Conservation (phyloP, 2,113 vertebrate species). For the Cebus imitator region DNA sequence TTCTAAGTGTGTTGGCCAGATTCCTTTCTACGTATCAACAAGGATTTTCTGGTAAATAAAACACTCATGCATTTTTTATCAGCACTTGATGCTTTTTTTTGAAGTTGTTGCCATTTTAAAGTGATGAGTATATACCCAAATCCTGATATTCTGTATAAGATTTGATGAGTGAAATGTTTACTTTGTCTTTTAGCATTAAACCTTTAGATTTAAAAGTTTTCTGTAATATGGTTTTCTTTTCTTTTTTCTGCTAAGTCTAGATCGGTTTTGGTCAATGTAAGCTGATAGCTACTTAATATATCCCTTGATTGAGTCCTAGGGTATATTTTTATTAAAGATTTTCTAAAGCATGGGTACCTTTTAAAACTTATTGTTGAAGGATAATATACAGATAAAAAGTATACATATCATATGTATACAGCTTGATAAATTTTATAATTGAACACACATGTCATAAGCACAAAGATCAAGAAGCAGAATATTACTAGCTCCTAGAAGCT, state of each 20-base stretch:
- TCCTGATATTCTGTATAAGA: neutral
- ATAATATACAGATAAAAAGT: neutral
- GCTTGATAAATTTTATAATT: neutral
- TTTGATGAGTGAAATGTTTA: neutral
- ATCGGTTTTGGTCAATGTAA: neutral
- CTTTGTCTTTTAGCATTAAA: neutral
- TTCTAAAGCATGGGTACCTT: neutral
- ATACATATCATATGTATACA: neutral
- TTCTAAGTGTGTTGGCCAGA: neutral
- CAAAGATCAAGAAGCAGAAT: neutral
- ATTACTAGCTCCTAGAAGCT: neutral
- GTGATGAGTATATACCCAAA: neutral
- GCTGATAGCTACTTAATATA: neutral
- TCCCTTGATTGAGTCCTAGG: neutral
- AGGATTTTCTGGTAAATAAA: slow-evolving; percentile 36
- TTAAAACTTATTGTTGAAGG: neutral
- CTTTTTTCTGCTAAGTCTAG: neutral
- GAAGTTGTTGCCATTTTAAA: neutral
- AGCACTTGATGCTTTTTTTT: neutral
- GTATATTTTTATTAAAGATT: neutral
- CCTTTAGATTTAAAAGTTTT: neutral
- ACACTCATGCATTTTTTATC: slow-evolving; percentile 35
- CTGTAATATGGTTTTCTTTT: neutral
- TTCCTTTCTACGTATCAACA: neutral
- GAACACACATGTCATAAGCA: neutral